These are phyloP conservation scores for Pelmatolapia mariae DNA, from an alignment of 2,113 vertebrate species.

Conservation along the genomic window DNA sequence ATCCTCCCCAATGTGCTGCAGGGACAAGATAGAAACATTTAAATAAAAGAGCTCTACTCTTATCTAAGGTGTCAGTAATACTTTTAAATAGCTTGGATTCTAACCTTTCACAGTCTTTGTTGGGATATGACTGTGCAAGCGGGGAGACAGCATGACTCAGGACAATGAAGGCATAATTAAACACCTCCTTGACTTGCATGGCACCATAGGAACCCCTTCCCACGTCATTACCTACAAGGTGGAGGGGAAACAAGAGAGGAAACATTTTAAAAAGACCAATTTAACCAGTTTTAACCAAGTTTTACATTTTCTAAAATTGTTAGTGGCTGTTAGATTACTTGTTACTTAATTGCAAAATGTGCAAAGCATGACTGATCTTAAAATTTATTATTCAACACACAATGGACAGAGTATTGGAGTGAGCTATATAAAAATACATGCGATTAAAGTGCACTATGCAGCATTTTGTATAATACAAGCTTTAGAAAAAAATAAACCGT, in stretches of 20 bases:
- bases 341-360: neutral
- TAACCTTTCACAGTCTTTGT: constrained; percentile 94
- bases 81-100: neutral
- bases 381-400: neutral
- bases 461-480: neutral
- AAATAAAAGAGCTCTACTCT: neutral
- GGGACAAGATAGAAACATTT: neutral
- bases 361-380: neutral
- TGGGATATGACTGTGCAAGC: constrained; percentile 92
- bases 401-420: neutral
- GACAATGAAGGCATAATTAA: constrained; percentile 95
- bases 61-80: too few relatives aligned
- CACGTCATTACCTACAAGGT: constrained; percentile 86
- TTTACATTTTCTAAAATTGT: neutral
- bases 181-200: constrained; percentile 97
- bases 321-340: neutral
- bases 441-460: neutral
- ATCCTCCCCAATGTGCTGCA: constrained; percentile 93
- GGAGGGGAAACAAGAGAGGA: neutral
- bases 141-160: constrained; percentile 92
- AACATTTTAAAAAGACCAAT: fast-evolving
- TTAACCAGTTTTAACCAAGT: neutral
- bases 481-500: neutral
- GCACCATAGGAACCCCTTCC: constrained; percentile 96
- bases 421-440: neutral